Conservation (phyloP, 2,888 invertebrate genomes). For the Pycnomerus fuliginosus region DNA sequence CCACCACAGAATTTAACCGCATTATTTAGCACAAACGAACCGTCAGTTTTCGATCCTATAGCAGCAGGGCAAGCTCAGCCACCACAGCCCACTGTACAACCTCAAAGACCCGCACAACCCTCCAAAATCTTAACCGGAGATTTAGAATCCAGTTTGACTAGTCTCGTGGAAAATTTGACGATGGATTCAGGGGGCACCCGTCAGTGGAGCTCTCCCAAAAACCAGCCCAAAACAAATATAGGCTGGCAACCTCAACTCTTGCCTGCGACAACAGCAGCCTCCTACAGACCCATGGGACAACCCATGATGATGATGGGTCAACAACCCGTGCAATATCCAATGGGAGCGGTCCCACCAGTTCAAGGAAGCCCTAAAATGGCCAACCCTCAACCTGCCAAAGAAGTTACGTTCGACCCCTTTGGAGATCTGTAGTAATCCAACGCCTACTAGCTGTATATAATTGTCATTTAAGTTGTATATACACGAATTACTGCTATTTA, state of each 20-base stretch:
- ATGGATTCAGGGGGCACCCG: constrained; percentile 71
- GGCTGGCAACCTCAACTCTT: constrained; percentile 28
- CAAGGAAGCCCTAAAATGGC: constrained; percentile 44
- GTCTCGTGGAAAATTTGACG: constrained; percentile 88
- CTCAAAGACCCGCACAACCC: constrained; percentile 44
- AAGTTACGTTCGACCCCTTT: constrained; percentile 51
- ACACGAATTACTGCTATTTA: too few species aligned
- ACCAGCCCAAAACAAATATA: constrained; percentile 61
- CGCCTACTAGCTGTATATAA: neutral
- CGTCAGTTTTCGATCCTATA: constrained; percentile 60
- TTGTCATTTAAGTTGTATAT: neutral
- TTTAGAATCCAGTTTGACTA: constrained; percentile 90
- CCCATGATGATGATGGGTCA: constrained; percentile 25
- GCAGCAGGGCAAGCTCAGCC: constrained; percentile 59
- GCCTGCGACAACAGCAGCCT: constrained; percentile 4
- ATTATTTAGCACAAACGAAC: constrained; percentile 55
- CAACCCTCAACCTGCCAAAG: constrained; percentile 33
- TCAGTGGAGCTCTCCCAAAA: constrained; percentile 81
- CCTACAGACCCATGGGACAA: constrained; percentile 19
- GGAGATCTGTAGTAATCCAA: constrained; percentile 49
- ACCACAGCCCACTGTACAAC: constrained; percentile 36
- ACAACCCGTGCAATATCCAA: constrained; percentile 29
- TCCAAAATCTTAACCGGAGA: constrained; percentile 81
- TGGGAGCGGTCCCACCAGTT: constrained; percentile 27
- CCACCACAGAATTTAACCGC: constrained; percentile 53